These are phyloP conservation scores for Nothobranchius kuhntae DNA, from an alignment of 2,113 vertebrate species.

Conservation along the genomic window DNA sequence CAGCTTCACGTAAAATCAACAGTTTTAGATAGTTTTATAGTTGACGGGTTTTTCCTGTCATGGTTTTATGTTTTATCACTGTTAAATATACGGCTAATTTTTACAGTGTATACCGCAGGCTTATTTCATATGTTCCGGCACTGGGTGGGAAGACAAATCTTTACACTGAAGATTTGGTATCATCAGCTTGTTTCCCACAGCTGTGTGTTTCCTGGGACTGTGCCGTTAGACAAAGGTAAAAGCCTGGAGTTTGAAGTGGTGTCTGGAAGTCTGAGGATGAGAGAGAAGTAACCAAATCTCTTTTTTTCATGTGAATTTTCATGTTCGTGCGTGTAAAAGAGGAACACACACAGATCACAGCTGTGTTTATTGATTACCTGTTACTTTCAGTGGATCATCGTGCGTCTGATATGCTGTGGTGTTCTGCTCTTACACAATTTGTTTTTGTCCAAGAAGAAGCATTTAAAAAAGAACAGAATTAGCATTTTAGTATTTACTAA, in stretches of 20 bases:
- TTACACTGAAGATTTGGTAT: slow-evolving; percentile 75
- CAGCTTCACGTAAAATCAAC: no score
- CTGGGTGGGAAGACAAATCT: slow-evolving; percentile 70
- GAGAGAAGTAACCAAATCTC: background rate
- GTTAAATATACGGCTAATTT: no score
- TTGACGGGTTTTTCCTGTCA: no score
- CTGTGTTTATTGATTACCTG: slow-evolving; percentile 31
- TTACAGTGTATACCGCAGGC: slow-evolving; percentile 17
- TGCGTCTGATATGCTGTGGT: background rate
- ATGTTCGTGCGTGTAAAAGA: slow-evolving; percentile 2
- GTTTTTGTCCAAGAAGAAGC: background rate
- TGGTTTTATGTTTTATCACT: no score
- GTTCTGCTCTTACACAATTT: background rate
- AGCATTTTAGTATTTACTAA: no score
- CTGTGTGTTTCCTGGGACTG: slow-evolving; percentile 52
- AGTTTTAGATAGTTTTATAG: no score
- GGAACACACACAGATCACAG: slow-evolving; percentile 25
- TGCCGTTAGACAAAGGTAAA: slow-evolving; percentile 49
- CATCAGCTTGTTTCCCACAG: slow-evolving; percentile 69
- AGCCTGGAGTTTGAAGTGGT: slow-evolving; percentile 13
- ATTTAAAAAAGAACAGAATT: background rate
- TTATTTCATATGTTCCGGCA: slow-evolving; percentile 52
- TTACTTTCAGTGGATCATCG: slow-evolving; percentile 21
- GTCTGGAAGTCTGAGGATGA: slow-evolving; percentile 15
- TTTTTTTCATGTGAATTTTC: slow-evolving; percentile 6